Evolutionary conservation across 1,140 invertebrate genomes (phyloP), one percentile per base, ranked within the genome.

Genomic region (Cepaea nemoralis): DNA sequence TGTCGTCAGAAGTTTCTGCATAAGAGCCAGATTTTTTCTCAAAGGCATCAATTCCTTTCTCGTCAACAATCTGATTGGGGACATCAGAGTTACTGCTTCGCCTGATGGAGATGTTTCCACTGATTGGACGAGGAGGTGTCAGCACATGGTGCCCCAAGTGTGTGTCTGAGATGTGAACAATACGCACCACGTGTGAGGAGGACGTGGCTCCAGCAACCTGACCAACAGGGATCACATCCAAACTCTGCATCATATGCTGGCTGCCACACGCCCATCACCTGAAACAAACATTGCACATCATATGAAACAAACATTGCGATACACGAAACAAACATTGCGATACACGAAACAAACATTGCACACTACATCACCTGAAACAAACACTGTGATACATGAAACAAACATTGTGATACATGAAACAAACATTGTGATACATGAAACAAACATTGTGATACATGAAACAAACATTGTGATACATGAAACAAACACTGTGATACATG

Each of bases 151-250:
- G 87, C 27, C 81, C 27, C 63, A 85, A 16, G 55, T 89, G 88
- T 16, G 88, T 89, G 71, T 89, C 88, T 24, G 87, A 88, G 19
- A 88, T 85, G 73, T 89, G 88, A 2, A 89, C 88, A 19, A 89
- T 85, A 19, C 87, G 55, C 5, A 88, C 67, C 31, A 73, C 48
- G 16, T 71, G 66, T 31, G 81, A 37, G 22, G 83, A 77, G 27
- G 79, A 71, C 55, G 66, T 79, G 24, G 79, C 50, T 40, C 55
- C n/a, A 19, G 75, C 42, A 45, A 79, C 24, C 24, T 77, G 39
- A 42, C 74, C 78, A 40, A 79, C 73, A 42, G 42, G 35, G 2
- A 67, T 73, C n/a, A 70, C 63, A 63, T 76, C 73, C 35, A 50
- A n/a, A 33, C 39, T 80, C 14, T 37, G 40, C 55, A 77, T 63